phyloP scores from a whole-genome alignment of 1,140 invertebrate genomes.

The Parapsyche elsis region DNA sequence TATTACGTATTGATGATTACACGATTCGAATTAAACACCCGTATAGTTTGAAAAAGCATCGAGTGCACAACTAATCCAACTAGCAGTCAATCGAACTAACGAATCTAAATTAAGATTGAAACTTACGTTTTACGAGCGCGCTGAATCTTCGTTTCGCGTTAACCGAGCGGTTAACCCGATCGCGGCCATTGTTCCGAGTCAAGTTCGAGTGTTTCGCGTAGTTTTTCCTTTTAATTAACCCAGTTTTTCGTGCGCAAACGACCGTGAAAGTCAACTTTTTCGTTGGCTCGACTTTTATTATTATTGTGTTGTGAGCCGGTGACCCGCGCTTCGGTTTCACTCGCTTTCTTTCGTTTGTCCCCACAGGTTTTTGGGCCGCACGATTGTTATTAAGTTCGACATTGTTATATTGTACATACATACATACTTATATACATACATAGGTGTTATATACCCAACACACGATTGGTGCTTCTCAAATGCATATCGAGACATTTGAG shows the following conservation, averaged over 20 bases:
- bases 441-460: no score
- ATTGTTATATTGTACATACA: no score
- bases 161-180: background rate
- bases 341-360: background rate
- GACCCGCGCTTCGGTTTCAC: conserved; percentile 19
- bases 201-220: background rate
- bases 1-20: no score
- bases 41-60: no score
- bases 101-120: no score
- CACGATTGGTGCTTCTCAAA: background rate
- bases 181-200: background rate
- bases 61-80: no score
- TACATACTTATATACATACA: no score
- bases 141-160: no score
- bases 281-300: conserved; percentile 3
- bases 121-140: no score
- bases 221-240: conserved; percentile 7
- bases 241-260: conserved; percentile 5
- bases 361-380: background rate
- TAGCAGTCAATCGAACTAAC: no score
- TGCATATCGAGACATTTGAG: background rate
- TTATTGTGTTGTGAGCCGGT: background rate
- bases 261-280: conserved; percentile 2
- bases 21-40: no score
- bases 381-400: background rate